Evolutionary conservation across 2,113 vertebrate species (phyloP).

Genomic region (Anser brachyrhynchus): DNA sequence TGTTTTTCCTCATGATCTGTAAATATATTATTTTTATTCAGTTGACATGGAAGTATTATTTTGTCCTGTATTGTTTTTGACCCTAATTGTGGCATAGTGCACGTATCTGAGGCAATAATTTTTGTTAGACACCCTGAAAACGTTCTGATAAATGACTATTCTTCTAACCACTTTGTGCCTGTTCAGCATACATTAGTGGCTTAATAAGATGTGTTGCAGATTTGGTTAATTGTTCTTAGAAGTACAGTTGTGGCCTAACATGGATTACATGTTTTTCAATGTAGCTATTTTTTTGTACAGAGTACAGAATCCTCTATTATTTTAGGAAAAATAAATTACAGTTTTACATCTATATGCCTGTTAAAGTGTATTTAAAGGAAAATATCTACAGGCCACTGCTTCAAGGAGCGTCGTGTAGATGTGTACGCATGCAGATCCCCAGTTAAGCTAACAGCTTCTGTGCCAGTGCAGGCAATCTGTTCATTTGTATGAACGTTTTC

Average conservation of each 20-base stretch:
- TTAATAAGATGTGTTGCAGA: not conserved
- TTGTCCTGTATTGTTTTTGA: not conserved
- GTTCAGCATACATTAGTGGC: not conserved
- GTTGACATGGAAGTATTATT: constrained; percentile 16
- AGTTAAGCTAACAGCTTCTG: not conserved
- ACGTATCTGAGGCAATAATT: not conserved
- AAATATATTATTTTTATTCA: constrained; percentile 59
- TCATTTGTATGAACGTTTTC: not conserved
- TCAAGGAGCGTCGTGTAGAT: not conserved
- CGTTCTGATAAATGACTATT: not conserved
- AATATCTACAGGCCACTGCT: not conserved
- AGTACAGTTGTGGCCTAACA: not conserved
- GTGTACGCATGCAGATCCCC: not conserved
- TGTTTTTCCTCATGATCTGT: constrained; percentile 50
- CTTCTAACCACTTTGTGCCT: not conserved
- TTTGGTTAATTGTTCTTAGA: not conserved
- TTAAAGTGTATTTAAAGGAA: not conserved
- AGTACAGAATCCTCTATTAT: not conserved
- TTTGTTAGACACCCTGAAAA: not conserved
- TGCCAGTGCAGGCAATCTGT: not conserved
- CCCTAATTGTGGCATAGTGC: not conserved
- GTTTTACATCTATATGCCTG: not conserved
- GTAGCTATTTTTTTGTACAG: not conserved
- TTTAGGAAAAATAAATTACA: not conserved
- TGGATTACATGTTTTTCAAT: not conserved